phyloP scores from a whole-genome alignment of 2,888 invertebrate species.

The Rhimphoctona megacephalus region DNA sequence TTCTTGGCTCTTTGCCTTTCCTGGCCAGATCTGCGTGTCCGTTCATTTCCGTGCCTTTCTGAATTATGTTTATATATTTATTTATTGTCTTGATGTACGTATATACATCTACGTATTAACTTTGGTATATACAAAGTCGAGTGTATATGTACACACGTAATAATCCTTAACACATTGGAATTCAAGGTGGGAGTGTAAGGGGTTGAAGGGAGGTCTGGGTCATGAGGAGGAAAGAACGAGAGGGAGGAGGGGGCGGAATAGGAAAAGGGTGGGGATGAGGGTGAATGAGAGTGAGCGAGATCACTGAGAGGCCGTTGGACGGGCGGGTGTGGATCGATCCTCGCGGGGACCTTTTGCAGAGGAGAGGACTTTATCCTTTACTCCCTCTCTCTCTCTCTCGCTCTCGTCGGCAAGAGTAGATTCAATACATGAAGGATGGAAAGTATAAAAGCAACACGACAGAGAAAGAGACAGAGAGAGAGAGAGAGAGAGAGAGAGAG shows the following conservation, averaged over 20 bases:
- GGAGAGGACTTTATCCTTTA: constrained; percentile 42
- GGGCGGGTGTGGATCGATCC: constrained; percentile 65
- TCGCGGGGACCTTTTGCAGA: constrained; percentile 46
- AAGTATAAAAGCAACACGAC: not conserved
- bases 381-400: not conserved
- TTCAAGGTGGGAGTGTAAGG: constrained; percentile 26
- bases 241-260: constrained; percentile 20
- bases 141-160: constrained; percentile 8
- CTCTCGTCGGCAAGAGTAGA: constrained; percentile 4
- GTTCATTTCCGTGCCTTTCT: constrained; percentile 24
- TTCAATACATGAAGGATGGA: not conserved
- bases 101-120: not conserved
- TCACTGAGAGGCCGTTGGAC: constrained; percentile 55
- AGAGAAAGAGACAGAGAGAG: constrained; percentile 2
- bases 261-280: constrained; percentile 36
- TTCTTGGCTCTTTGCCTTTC: constrained; percentile 27
- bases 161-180: constrained; percentile 54
- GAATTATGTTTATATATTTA: not conserved
- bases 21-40: constrained; percentile 36
- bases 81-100: not conserved
- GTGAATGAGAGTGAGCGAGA: constrained; percentile 45
- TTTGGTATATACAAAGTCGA: not conserved
- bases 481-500: not conserved
- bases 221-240: constrained; percentile 43
- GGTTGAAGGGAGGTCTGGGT: constrained; percentile 19